phyloP scores from a whole-genome alignment of 2,888 invertebrate species.

The Dolichomitus sp. region DNA sequence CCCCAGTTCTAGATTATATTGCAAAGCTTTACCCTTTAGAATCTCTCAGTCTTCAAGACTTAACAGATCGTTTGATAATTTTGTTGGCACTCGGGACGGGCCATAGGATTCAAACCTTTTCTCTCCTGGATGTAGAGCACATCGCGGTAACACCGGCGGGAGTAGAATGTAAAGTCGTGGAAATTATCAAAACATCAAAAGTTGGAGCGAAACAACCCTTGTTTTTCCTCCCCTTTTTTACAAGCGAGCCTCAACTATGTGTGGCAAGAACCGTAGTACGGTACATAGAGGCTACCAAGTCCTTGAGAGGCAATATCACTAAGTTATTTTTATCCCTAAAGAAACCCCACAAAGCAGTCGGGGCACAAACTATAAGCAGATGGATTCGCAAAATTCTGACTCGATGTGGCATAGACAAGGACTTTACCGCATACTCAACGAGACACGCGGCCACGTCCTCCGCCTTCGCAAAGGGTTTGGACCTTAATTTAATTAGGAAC shows the following conservation, averaged over 20 bases:
- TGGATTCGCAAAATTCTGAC: conserved; percentile 54
- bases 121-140: background rate
- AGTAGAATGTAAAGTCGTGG: background rate
- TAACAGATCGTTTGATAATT: conserved; percentile 52
- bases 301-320: conserved; percentile 41
- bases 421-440: conserved; percentile 29
- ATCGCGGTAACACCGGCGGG: background rate
- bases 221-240: conserved; percentile 27
- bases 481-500: conserved; percentile 41
- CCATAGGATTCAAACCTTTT: conserved; percentile 41
- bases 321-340: conserved; percentile 17
- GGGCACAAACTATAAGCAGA: conserved; percentile 40
- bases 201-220: background rate
- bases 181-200: background rate
- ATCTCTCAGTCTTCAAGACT: conserved; percentile 47
- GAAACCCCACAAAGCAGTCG: conserved; percentile 33
- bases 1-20: conserved; percentile 57
- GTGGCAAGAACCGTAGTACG: background rate
- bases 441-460: conserved; percentile 57
- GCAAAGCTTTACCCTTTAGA: conserved; percentile 47
- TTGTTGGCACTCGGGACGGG: conserved; percentile 56
- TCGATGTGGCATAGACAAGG: conserved; percentile 43
- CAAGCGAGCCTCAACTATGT: background rate
- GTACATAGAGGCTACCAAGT: conserved; percentile 42
- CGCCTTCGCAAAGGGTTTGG: conserved; percentile 34